Evolutionary conservation across 2,888 invertebrate genomes (phyloP).

Genomic region (Sialis fuliginosa): DNA sequence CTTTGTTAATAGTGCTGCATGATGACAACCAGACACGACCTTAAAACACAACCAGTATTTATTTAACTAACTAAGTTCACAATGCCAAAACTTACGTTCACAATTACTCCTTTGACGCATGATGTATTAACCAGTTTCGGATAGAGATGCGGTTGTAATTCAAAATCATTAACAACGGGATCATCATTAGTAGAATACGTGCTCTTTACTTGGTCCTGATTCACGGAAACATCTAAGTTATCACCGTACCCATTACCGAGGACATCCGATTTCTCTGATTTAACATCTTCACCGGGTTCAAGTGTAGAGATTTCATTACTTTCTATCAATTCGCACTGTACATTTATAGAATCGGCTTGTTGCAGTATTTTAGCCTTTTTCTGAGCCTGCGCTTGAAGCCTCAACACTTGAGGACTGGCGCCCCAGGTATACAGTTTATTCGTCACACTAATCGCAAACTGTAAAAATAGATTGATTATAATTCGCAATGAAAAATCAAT

Average conservation of each 20-base stretch:
- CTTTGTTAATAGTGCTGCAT: conserved; percentile 55
- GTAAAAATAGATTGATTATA: conserved; percentile 12
- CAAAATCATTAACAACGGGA: neutral
- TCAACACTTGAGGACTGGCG: conserved; percentile 53
- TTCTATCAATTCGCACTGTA: too few relatives aligned
- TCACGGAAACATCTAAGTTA: too few relatives aligned
- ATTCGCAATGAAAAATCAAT: conserved; percentile 1
- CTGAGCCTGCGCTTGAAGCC: conserved; percentile 44
- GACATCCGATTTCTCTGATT: conserved; percentile 21
- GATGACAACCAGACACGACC: conserved; percentile 61
- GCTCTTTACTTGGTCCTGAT: too few relatives aligned
- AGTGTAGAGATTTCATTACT: too few relatives aligned
- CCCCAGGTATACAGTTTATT: conserved; percentile 61
- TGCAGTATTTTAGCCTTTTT: conserved; percentile 35
- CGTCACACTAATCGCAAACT: conserved; percentile 47
- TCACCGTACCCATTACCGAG: conserved; percentile 7
- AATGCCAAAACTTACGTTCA: conserved; percentile 1
- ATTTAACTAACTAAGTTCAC: neutral
- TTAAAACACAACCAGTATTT: neutral
- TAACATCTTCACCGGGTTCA: conserved; percentile 14
- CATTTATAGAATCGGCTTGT: conserved; percentile 10
- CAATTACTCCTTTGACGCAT: conserved; percentile 3
- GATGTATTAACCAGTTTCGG: conserved; percentile 4
- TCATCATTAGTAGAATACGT: conserved; percentile 1
- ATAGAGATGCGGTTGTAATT: conserved; percentile 3